Evolutionary conservation across 1,140 invertebrate species (phyloP), one percentile per base, ranked within the genome.

Genomic region (Aricia agestis): DNA sequence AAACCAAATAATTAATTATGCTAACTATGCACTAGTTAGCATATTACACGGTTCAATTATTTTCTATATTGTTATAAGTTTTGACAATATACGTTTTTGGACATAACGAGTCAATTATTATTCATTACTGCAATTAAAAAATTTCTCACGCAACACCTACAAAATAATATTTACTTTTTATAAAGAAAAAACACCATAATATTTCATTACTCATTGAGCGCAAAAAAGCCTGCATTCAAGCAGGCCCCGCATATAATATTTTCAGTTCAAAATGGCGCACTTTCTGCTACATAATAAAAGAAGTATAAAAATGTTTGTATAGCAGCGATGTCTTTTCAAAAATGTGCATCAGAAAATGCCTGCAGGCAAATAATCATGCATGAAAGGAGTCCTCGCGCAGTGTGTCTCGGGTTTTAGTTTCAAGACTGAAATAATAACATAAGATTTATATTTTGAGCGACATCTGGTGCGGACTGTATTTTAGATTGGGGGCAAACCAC

Each of bases 121-220:
- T 52, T 52, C 11, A 13, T 13, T 52, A 52, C 4, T 52, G 45
- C 4, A 52, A 52, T 5, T 36, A 5, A 36, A 36, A 36, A 36
- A 36, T 36, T 36, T 5, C 9, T 36, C 9, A 36, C 36, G 36
- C 36, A 36, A 36, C 36, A 36, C 36, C 6, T 36, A 9, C 9
- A 36, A 36, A 36, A 36, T 7, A 36, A 52, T 13, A 1, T 1
- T 52, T 52, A 25, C 25, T 52, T 9, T 52, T 52, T 52, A 52
- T 52, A 13, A 13, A 52, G 45, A 52, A 52, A 52, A 52, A 52
- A 9, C 11, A 15, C 45, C 11, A 52, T 52, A 52, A 52, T 52
- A 52, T 52, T 52, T 52, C 45, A 52, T 52, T 52, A 52, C 45
- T 52, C 45, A 52, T 52, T 52, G 45, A 52, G 45, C 45, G 45